A percentile compares a stretch with the other conserved stretches of the same genome.
phyloP scores from a whole-genome alignment of 1,140 invertebrate species.

The Mycetomoellerius zeteki region DNA sequence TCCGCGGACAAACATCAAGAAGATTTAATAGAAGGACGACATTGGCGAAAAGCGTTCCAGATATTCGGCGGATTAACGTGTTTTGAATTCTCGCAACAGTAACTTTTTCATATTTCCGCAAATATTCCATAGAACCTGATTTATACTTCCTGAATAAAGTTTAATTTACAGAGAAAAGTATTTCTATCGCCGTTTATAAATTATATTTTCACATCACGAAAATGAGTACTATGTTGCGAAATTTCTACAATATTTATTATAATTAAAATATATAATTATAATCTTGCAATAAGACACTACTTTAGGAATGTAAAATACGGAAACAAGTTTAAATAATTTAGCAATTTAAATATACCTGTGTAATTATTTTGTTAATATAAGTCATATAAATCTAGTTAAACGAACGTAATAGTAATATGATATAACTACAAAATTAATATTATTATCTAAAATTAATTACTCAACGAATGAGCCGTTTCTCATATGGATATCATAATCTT shows the following conservation, averaged over 20 bases:
- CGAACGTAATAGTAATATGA: not conserved
- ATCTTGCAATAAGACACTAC: not conserved
- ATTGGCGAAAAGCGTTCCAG: slow-evolving; percentile 36
- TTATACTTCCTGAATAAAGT: slow-evolving; percentile 21
- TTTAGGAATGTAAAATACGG: not conserved
- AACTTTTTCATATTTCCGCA: slow-evolving; percentile 38
- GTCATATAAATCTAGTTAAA: slow-evolving; percentile 5
- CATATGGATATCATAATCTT: slow-evolving; percentile 6
- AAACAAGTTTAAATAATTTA: not conserved
- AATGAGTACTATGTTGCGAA: not conserved
- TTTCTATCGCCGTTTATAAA: slow-evolving; percentile 7
- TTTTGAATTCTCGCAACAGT: slow-evolving; percentile 23
- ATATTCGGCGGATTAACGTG: slow-evolving; percentile 17
- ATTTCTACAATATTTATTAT: slow-evolving; percentile 5
- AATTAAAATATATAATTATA: slow-evolving; percentile 20
- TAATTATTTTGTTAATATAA: not conserved
- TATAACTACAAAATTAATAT: slow-evolving; percentile 31
- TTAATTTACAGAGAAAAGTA: slow-evolving; percentile 1
- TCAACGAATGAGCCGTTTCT: not conserved
- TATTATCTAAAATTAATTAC: slow-evolving; percentile 28
- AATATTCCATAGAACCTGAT: slow-evolving; percentile 3
- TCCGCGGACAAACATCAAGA: slow-evolving; percentile 31
- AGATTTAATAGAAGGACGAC: slow-evolving; percentile 29
- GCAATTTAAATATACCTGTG: not conserved
- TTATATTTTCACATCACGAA: not conserved